phyloP scores from a whole-genome alignment of 2,888 invertebrate species.

The Stenoptilia bipunctidactyla region DNA sequence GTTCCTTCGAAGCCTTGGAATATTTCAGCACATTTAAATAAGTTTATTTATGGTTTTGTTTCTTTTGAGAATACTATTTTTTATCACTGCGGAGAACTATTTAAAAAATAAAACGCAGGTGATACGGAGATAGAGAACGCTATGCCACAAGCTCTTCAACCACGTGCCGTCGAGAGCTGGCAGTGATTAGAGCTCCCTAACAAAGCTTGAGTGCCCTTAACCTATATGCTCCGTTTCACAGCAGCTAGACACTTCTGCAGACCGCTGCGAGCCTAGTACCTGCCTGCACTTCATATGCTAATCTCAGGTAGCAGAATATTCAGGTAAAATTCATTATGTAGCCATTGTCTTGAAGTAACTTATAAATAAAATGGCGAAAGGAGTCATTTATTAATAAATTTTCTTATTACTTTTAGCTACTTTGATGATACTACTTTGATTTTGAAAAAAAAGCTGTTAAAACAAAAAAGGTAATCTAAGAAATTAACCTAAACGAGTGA shows the following conservation, averaged over 20 bases:
- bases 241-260: constrained; percentile 48
- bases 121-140: constrained; percentile 59
- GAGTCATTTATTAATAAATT: too few species aligned
- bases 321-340: constrained; percentile 2
- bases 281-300: neutral
- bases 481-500: constrained; percentile 34
- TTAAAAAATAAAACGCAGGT: constrained; percentile 28
- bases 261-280: constrained; percentile 44
- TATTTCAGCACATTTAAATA: neutral
- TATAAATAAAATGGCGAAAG: too few species aligned
- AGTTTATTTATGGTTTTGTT: neutral
- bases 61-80: neutral
- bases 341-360: neutral
- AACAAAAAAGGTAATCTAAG: too few species aligned
- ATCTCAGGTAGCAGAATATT: constrained; percentile 1
- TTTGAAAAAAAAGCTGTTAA: neutral
- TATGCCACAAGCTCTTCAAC: constrained; percentile 46
- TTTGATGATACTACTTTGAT: too few species aligned
- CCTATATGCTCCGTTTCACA: constrained; percentile 68
- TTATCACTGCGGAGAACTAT: constrained; percentile 22
- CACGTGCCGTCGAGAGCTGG: constrained; percentile 54
- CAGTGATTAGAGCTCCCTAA: constrained; percentile 70
- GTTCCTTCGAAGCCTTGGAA: neutral
- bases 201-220: constrained; percentile 65
- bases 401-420: too few species aligned